phyloP scores from a whole-genome alignment of 2,888 invertebrate species.

The Slavum lentiscoides region DNA sequence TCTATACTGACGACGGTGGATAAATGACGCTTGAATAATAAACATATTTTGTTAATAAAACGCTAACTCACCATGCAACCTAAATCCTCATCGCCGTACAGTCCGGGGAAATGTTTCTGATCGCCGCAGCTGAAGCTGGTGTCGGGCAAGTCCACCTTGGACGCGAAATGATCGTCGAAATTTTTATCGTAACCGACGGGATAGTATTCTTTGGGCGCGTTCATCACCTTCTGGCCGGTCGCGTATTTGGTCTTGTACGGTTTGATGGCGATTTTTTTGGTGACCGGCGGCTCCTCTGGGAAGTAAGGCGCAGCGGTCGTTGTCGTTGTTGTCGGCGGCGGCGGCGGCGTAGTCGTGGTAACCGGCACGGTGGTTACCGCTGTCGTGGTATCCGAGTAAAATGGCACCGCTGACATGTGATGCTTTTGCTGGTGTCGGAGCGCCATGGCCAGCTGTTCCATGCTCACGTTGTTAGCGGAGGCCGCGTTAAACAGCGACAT shows the following conservation, averaged over 20 bases:
- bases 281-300: constrained; percentile 27
- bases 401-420: constrained; percentile 34
- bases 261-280: constrained; percentile 58
- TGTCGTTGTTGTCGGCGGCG: constrained; percentile 59
- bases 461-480: constrained; percentile 76
- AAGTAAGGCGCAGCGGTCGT: constrained; percentile 61
- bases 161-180: constrained; percentile 84
- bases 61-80: constrained; percentile 79
- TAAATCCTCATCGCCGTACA: constrained; percentile 84
- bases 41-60: too few relatives aligned
- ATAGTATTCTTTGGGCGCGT: constrained; percentile 85
- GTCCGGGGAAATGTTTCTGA: constrained; percentile 86
- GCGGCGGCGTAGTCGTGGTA: constrained; percentile 62
- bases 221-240: constrained; percentile 74
- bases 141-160: constrained; percentile 80
- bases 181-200: constrained; percentile 87
- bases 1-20: too few relatives aligned
- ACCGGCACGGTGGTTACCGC: constrained; percentile 60
- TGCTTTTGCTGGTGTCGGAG: constrained; percentile 57
- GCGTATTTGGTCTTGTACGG: constrained; percentile 58
- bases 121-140: constrained; percentile 84
- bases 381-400: constrained; percentile 58
- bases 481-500: constrained; percentile 62
- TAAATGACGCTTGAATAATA: too few relatives aligned
- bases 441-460: constrained; percentile 77